These are phyloP conservation scores for Nannoperca obscura DNA, from an alignment of 2,797 vertebrate species.

Conservation along the genomic window DNA sequence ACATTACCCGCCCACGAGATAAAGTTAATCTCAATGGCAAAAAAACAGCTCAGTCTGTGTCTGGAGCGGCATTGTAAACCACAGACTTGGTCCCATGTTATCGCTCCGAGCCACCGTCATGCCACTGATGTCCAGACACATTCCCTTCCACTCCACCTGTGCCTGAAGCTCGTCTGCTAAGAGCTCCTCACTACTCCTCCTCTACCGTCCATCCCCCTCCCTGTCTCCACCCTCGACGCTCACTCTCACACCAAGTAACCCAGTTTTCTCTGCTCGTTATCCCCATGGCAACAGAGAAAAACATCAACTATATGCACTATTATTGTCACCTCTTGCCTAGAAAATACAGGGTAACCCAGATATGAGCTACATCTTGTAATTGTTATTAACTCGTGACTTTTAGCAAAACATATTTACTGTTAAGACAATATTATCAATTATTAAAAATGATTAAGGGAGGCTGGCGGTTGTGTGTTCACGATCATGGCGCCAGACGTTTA, in stretches of 20 bases:
- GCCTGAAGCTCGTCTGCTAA: slow-evolving; percentile 69
- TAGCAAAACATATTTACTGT: neutral
- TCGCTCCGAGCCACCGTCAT: slow-evolving; percentile 69
- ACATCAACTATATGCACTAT: slow-evolving; percentile 6
- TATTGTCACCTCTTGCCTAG: neutral
- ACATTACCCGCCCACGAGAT: neutral
- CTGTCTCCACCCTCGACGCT: slow-evolving; percentile 47
- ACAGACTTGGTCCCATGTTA: slow-evolving; percentile 52
- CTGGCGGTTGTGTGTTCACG: slow-evolving; percentile 5
- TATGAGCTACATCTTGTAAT: neutral
- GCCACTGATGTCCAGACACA: slow-evolving; percentile 81
- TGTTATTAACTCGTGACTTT: neutral
- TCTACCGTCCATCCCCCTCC: slow-evolving; percentile 62
- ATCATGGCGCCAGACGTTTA: slow-evolving; percentile 14
- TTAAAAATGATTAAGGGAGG: slow-evolving; percentile 27
- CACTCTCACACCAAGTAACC: slow-evolving; percentile 69
- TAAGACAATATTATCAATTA: slow-evolving; percentile 31
- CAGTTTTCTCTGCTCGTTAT: slow-evolving; percentile 68
- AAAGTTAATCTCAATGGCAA: neutral
- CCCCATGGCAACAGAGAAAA: slow-evolving; percentile 72
- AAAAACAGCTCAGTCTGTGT: neutral
- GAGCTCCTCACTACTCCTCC: slow-evolving; percentile 54
- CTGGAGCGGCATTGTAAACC: slow-evolving; percentile 21
- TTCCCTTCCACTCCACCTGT: slow-evolving; percentile 85
- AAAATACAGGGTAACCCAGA: neutral